Percentiles rank a stretch among this genome's conserved stretches.
These are phyloP conservation scores for Dorcus parallelipipedus DNA, from an alignment of 2,888 invertebrate genomes.

Conservation along the genomic window DNA sequence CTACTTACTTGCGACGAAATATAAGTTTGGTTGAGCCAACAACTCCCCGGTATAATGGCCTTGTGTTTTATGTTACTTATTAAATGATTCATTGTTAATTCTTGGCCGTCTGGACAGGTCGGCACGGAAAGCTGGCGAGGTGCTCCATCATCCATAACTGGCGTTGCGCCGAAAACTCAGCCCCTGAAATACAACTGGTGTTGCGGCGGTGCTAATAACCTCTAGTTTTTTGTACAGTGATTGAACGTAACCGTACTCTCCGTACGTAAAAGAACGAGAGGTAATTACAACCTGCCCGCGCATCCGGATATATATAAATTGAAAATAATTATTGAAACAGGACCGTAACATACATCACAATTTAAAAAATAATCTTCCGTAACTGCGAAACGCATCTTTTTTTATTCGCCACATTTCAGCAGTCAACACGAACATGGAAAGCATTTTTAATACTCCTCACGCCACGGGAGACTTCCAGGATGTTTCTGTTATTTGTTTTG, in stretches of 20 bases:
- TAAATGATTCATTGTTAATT: constrained; percentile 31
- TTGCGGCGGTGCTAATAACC: constrained; percentile 27
- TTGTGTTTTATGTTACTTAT: constrained; percentile 29
- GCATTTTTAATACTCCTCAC: no score
- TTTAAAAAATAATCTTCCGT: no score
- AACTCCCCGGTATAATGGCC: constrained; percentile 22
- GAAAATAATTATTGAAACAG: constrained; percentile 12
- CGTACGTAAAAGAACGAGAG: constrained; percentile 5
- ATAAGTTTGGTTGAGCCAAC: constrained; percentile 18
- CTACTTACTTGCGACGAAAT: constrained; percentile 16
- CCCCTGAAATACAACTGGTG: constrained; percentile 22
- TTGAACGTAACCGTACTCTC: constrained; percentile 14
- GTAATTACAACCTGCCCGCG: constrained; percentile 15
- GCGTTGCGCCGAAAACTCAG: constrained; percentile 27
- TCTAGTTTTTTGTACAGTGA: constrained; percentile 21
- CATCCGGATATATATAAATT: constrained; percentile 12
- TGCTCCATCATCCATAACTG: constrained; percentile 30
- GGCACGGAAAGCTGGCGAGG: constrained; percentile 24
- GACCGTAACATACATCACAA: no score
- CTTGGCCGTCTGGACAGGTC: constrained; percentile 22
- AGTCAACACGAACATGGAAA: no score
- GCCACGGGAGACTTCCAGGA: no score
- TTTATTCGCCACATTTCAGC: no score
- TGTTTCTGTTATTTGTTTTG: no score
- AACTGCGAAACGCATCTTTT: no score